Evolutionary conservation across 2,113 vertebrate genomes (phyloP), one percentile per base, ranked within the genome.

Genomic region (Mystacornis crossleyi): DNA sequence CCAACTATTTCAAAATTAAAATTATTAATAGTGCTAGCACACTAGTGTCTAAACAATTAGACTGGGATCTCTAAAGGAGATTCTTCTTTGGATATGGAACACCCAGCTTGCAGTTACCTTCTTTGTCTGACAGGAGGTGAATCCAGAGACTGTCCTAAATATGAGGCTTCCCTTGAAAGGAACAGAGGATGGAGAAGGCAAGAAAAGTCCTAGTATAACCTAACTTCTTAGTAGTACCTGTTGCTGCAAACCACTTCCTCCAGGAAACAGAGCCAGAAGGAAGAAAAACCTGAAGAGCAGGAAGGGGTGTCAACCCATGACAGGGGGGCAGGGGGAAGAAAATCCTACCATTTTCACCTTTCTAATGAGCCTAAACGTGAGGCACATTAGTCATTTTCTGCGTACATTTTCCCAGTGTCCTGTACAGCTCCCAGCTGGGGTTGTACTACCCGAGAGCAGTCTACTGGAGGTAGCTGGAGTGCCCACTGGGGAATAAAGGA

Each of bases 361-460:
- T 60, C 45, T 55, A 33, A 83, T 25, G 40, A 90, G 15, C 16
- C 50, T 84, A 51, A 78, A 85, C 18, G 40, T 21, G 24, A 92
- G 18, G 19, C 36, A 25, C 36, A 36, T 36, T 8, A 34, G 14
- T 58, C 18, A 34, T n/a, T 64, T 83, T 38, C 71, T 82, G 29
- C 26, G 5, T 43, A 33, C 12, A 3, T 43, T 91, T 83, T 23
- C 34, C 64, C 36, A 31, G 33, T 29, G 55, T 51, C 31, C 58
- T 34, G 14, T 10, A 38, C 15, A 55, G 29, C 29, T 74, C 53
- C n/a, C 71, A 34, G 6, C 8, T 69, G 43, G 23, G 33, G 80
- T 26, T 0, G 1, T 20, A 19, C 15, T 24, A 54, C 16, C 62
- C 2, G 2, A n/a, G 12, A 64, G 20, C 26, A 61, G 34, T 25